Evolutionary conservation across 2,113 vertebrate genomes (phyloP), one percentile per base, ranked within the genome.

Genomic region (Zapus hudsonius): DNA sequence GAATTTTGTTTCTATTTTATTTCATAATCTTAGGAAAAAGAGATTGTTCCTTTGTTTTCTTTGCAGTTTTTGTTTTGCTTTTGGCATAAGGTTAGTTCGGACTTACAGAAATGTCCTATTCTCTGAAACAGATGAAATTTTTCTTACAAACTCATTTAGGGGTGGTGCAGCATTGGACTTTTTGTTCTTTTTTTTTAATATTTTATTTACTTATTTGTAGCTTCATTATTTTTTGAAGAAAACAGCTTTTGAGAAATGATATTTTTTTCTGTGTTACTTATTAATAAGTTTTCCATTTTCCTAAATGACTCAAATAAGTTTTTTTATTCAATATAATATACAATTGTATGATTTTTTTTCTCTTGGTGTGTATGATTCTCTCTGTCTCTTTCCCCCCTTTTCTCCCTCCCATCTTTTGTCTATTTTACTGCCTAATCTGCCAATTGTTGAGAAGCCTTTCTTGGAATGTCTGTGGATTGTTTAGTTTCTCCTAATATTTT

Each of bases 1-100:
- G 55, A n/a, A 61, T 86, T 81, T 92, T 67, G 33, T 52, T 96
- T 23, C 47, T 78, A 31, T 93, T 81, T 81, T 81, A 84, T 87
- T 84, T 87, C 78, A 25, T 29, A 84, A 70, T 61, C 55, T 87
- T 92, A 38, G 42, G 81, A 78, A 94, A 61, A 59, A 57, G 6
- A 66, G 93, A 75, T 40, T 42, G 1, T 15, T 33, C 12, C 7
- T 92, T 90, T 86, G 12, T 72, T 87, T 89, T 93, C 40, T 84
- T 75, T 76, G 81, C 33, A 66, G 55, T 31, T 63, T 88, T 82
- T 87, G 20, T 17, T 79, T 81, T 64, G 13, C 16, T 81, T 75
- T 82, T 67, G 44, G 12, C 61, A 5, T 88, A 80, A 42, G 61
- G 17, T 87, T 89, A 63, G 67, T 1, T 10, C 42, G 42, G 23